Evolutionary conservation across 2,113 vertebrate genomes (phyloP), one percentile per base, ranked within the genome.

Genomic region (Alaudala cheleensis): DNA sequence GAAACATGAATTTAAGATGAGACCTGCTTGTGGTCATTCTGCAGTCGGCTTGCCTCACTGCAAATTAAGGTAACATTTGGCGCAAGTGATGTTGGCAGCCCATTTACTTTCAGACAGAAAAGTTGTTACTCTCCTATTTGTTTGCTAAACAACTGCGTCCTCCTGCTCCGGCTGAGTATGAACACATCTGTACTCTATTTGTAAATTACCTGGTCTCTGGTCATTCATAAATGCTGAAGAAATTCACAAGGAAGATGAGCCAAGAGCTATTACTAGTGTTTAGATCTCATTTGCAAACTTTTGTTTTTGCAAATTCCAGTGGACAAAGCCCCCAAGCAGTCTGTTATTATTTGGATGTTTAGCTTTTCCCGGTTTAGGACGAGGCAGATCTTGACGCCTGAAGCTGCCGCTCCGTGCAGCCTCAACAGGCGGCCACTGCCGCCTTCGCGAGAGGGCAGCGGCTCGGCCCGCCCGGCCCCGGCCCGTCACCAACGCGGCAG

Each of bases 301-400:
- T 10, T 1, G 4, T 0, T 78, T 76, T n/a, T 20, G 5, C 14
- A 6, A 31, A 47, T 37, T 37, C 23, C 11, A 25, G n/a, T 0
- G n/a, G 50, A 16, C 71, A 40, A 47, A 80, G 67, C 22, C 39
- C n/a, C 19, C 22, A 9, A 5, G 5, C 11, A 12, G 9, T 9
- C 34, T 45, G 22, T 5, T 42, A 3, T 3, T 40, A 6, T 12
- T 37, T 26, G 2, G 11, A 47, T 18, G 50, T 7, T 57, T 31
- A n/a, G 47, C 17, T 65, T 70, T 31, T 24, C 5, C n/a, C 19
- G 7, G 17, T 2, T 25, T 2, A 21, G 40, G 58, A 39, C 5
- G 47, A 25, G 39, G 7, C 5, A 2, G 21, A 45, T 2, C 22
- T 2, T 0, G 34, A 1, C 37, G 37, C 37, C 37, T 37, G 37